Base-by-base conservation (phyloP, 2,888 invertebrate genomes). In the Philereme transversata region DNA sequence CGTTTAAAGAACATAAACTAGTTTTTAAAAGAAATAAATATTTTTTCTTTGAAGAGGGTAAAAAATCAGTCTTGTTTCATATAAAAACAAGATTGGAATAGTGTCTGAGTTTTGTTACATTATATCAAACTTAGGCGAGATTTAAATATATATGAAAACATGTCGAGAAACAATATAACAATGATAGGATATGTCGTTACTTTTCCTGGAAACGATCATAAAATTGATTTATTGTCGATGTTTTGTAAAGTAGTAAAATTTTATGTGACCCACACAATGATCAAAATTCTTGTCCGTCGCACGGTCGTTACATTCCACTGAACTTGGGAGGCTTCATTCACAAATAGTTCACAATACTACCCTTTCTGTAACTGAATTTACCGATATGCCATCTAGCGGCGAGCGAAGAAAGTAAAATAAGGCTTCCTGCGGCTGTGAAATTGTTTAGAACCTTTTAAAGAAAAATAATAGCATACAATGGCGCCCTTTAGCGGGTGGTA, bases 201-300 rank as follows among this genome's bases (percentile, higher is more conserved):
- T 38, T 44, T 33, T 43, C 10, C 33, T 41, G 33, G 40, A 45
- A 50, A 64, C 40, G 57, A 50, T 57, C 62, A 48, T 73, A 67
- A 75, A 73, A 72, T 73, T 70, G 62, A 72, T 73, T 71, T 71
- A 63, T 67, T 63, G 67, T 53, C 60, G 53, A 58, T 69, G 60
- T 70, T 67, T 65, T 71, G 60, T 69, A 67, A 67, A 64, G 69
- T 70, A 65, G 57, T 72, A 73, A 72, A 68, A 60, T 53, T 68
- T 70, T 71, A 78, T 76, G 68, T 65, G 67, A 68, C 68, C 65
- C 51, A 70, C 71, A 75, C 71, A 70, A 62, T 68, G 62, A 74
- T 71, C 65, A 55, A 66, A 73, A 73, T 72, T 71, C 60, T 53
- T 72, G 69, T 59, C 11, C 10, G 41, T 33, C 8, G n/a, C 51